Base-by-base conservation (phyloP, 1,140 invertebrate genomes). In the Habropoda laboriosa region DNA sequence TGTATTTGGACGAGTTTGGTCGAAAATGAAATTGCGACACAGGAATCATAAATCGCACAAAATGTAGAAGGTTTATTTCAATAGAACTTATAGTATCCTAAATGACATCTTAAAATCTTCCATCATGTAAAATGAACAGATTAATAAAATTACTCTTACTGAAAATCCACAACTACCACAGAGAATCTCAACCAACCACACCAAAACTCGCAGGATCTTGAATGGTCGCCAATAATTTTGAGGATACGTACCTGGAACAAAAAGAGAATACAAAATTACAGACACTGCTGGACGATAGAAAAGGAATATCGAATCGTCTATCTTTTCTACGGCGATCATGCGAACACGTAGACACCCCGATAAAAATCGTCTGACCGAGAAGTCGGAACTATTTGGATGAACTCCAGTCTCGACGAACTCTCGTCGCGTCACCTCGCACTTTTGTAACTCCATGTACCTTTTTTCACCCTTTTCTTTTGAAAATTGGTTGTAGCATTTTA, bases 331-430 rank as follows among this genome's bases (percentile, higher is more conserved):
- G n/a, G 21, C 32, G 40, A 68, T 24, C 8, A 42, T 32, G 2
- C 55, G 16, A 42, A 30, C 24, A 18, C 57, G 16, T 63, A 53
- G 30, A 16, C 47, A 35, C 38, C 30, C 6, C 51, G 51, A 79
- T 67, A 73, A 68, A 83, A 80, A 78, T 83, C 45, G 51, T 77
- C 57, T 70, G 57, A 10, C 49, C 18, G 55, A 64, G 60, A 75
- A 70, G 73, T 71, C 80, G 53, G 35, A 42, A 47, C 60, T 68
- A 57, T 88, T 91, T 90, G 90, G 90, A 91, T 82, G 73, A 57
- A 73, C 61, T 90, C 89, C 89, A 91, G 86, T 85, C 68, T 80
- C 85, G 72, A 79, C 82, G 83, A 89, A 88, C 80, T 87, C 86
- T 86, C 86, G 51, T 58, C 64, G 24, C 70, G 63, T 55, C 67